Evolutionary conservation across 2,888 invertebrate species (phyloP), one percentile per base, ranked within the genome.

Genomic region (Andrena fulva): DNA sequence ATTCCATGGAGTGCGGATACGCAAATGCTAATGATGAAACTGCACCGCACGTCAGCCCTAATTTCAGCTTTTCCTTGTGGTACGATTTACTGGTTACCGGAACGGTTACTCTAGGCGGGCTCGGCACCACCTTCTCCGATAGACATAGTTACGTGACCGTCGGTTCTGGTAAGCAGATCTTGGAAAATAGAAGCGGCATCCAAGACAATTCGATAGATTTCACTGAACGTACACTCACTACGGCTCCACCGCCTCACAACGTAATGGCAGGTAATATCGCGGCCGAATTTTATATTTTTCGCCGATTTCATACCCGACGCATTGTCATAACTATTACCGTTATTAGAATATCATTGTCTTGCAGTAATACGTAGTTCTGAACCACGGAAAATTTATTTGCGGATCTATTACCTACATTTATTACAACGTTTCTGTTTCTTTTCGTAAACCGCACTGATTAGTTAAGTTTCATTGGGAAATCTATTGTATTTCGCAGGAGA

Each of bases 1-100:
- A 93, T 67, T 91, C 92, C 0, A 87, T 94, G 64, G 93, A 91
- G 68, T 92, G 93, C 54, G 90, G 90, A 1, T 92, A 91, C 64
- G 85, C 72, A 6, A 91, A 91, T 64, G 76, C 86, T 0, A 90
- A 89, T 27, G 93, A 94, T 3, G 93, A 93, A 1, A 82, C 81
- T 2, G 73, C 85, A 1, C 86, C 90, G 0, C 89, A 87, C 24
- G 84, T 90, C 5, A 92, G 92, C 79, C 76, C 86, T 0, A 92
- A 92, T 80, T 94, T 94, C 72, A 93, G 85, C 75, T 93, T 92
- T 33, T 85, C 89, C 0, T 77, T 90, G n/a, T 93, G 94, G 94
- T 93, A 94, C 70, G 89, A 93, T n/a, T 76, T 94, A 3, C 77
- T 94, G 27, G 69, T 89, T n/a, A 89, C 84, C 2, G 94, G 94